Evolutionary conservation across 2,113 vertebrate species (phyloP), one percentile per base, ranked within the genome.

Genomic region (Chelonoidis abingdonii): DNA sequence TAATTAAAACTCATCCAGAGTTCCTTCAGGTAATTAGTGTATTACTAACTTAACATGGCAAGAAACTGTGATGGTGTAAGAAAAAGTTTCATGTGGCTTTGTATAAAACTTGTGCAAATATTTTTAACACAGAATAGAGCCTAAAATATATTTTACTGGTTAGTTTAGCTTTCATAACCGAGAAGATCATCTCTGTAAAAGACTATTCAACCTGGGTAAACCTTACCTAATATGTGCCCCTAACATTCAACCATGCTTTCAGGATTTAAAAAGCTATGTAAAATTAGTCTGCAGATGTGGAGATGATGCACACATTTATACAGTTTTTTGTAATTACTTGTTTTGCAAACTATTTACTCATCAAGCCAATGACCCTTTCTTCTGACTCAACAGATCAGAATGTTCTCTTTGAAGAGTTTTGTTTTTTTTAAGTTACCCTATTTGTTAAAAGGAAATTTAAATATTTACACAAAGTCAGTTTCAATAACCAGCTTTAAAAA

Each of bases 341-440:
- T 49, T 72, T 82, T 82, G 35, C 41, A 84, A 78, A 56, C 52
- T 92, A 17, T 83, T 94, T 84, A 87, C 62, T 83, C 56, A 90
- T 88, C 31, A 11, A 87, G n/a, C 17, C 31, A 3, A 38, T 25
- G 95, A 93, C 86, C 88, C 82, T 87, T 90, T 95, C 86, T 94
- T 80, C 82, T 92, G 86, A 72, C 11, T 84, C 27, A 62, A 35
- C 25, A 47, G 27, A 29, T 84, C 56, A 84, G 25, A 59, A 62
- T 9, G 6, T 83, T 62, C 47, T 59, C 13, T 47, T 47, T 59
- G 82, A 44, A 44, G 17, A 47, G 10, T 59, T 5, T 31, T 41
- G 41, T 72, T 82, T 80, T 52, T 57, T 35, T 22, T 47, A 11
- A 47, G 75, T 25, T 27, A 78, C 41, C 13, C 11, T 78, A 47